Conservation (phyloP, 1,140 invertebrate species). For the Dendroctonus valens region DNA sequence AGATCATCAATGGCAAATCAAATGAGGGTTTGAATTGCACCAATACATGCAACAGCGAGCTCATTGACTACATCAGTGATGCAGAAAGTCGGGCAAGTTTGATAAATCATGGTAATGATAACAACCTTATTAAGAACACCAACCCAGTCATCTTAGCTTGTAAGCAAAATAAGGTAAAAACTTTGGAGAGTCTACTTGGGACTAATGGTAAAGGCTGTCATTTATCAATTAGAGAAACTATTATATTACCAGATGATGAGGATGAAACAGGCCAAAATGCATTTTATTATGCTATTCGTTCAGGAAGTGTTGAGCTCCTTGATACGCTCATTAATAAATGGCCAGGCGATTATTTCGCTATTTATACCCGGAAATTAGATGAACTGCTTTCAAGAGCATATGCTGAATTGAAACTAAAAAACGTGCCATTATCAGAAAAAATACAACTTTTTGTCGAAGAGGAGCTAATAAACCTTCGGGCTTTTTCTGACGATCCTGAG, state of each 20-base stretch:
- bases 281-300: conserved; percentile 10
- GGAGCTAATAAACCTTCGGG: conserved; percentile 1
- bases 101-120: background rate
- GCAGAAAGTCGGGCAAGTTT: background rate
- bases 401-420: conserved; percentile 9
- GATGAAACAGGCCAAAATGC: conserved; percentile 5
- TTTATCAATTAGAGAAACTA: background rate
- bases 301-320: conserved; percentile 3
- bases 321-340: background rate
- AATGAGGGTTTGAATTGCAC: too few relatives aligned
- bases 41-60: too few relatives aligned
- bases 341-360: background rate
- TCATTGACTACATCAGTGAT: conserved; percentile 4
- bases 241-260: background rate
- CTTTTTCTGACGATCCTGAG: background rate
- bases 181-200: background rate
- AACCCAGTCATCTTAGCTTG: conserved; percentile 7
- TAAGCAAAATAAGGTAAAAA: conserved; percentile 1
- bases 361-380: background rate
- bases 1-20: too few relatives aligned
- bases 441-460: conserved; percentile 4
- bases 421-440: conserved; percentile 3
- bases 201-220: background rate
- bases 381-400: conserved; percentile 1
- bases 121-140: background rate